Percentiles rank a stretch among this genome's conserved stretches.
Evolutionary conservation across 2,113 vertebrate genomes (phyloP).

Genomic region (Dasyornis broadbenti): DNA sequence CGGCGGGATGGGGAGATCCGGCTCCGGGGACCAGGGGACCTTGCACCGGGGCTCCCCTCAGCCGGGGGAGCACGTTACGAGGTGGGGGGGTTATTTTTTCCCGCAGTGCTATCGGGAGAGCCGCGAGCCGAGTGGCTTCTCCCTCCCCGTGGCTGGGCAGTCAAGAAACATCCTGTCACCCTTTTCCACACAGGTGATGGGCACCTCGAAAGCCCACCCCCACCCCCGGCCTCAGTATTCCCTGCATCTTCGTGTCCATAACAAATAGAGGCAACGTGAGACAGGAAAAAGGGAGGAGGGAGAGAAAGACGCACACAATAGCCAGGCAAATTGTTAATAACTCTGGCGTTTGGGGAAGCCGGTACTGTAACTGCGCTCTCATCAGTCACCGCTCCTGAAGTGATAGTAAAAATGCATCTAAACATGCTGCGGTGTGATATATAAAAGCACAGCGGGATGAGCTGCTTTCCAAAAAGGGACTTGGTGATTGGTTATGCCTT

Average conservation of each 20-base stretch:
- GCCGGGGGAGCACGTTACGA: slow-evolving; percentile 59
- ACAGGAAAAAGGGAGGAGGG: neutral
- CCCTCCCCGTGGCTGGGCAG: slow-evolving; percentile 64
- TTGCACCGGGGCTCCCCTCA: slow-evolving; percentile 56
- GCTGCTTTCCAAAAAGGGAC: slow-evolving; percentile 90
- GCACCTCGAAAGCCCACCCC: slow-evolving; percentile 51
- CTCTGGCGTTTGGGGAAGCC: slow-evolving; percentile 50
- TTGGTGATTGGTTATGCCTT: slow-evolving; percentile 91
- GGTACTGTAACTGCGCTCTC: slow-evolving; percentile 78
- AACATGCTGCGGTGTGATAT: slow-evolving; percentile 92
- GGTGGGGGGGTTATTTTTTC: slow-evolving; percentile 64
- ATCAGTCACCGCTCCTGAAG: slow-evolving; percentile 91
- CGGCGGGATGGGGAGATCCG: neutral
- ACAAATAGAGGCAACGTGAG: slow-evolving; percentile 12
- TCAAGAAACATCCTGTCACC: slow-evolving; percentile 66
- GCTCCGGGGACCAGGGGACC: neutral
- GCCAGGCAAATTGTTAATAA: slow-evolving; percentile 47
- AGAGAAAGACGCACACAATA: slow-evolving; percentile 45
- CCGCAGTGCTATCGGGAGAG: slow-evolving; percentile 68
- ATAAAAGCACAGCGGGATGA: slow-evolving; percentile 99
- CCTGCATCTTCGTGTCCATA: slow-evolving; percentile 45
- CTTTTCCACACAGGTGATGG: slow-evolving; percentile 60
- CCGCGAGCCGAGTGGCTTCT: slow-evolving; percentile 68
- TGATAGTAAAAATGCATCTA: slow-evolving; percentile 95
- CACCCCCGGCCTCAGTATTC: slow-evolving; percentile 38